Conservation (phyloP, 2,888 invertebrate species). For the Coenonympha arcania region DNA sequence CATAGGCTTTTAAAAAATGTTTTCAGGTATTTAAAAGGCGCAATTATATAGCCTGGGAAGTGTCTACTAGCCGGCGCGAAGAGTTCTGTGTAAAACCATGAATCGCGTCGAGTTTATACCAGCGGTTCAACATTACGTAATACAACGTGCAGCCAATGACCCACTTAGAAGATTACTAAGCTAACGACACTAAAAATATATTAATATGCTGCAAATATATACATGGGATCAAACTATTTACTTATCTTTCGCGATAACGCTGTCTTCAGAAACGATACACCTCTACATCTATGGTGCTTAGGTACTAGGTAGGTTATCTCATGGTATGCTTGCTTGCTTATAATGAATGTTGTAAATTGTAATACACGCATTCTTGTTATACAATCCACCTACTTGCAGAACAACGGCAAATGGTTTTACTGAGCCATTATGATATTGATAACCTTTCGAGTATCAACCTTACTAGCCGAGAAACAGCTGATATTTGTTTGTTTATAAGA, state of each 20-base stretch:
- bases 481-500: too few relatives aligned
- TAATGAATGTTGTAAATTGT: slow-evolving; percentile 29
- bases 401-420: slow-evolving; percentile 30
- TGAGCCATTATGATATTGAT: slow-evolving; percentile 21
- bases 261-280: too few relatives aligned
- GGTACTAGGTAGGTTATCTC: slow-evolving; percentile 7
- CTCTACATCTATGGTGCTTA: too few relatives aligned
- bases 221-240: slow-evolving; percentile 9
- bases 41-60: slow-evolving; percentile 30
- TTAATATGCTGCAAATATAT: slow-evolving; percentile 24
- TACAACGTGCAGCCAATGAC: slow-evolving; percentile 67
- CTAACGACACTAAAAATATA: slow-evolving; percentile 49
- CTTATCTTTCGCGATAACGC: too few relatives aligned
- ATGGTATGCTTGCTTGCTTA: slow-evolving; percentile 18
- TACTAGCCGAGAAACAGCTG: not conserved
- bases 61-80: slow-evolving; percentile 32
- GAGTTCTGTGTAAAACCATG: slow-evolving; percentile 30
- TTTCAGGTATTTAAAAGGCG: too few relatives aligned
- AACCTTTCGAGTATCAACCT: not conserved
- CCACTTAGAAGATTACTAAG: slow-evolving; percentile 52
- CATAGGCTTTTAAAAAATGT: too few relatives aligned
- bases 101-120: slow-evolving; percentile 27
- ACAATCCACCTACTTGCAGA: slow-evolving; percentile 30
- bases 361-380: slow-evolving; percentile 42
- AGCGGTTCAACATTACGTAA: slow-evolving; percentile 54